These are phyloP conservation scores for Harpagus bidentatus DNA, from an alignment of 2,113 vertebrate genomes.

Conservation along the genomic window DNA sequence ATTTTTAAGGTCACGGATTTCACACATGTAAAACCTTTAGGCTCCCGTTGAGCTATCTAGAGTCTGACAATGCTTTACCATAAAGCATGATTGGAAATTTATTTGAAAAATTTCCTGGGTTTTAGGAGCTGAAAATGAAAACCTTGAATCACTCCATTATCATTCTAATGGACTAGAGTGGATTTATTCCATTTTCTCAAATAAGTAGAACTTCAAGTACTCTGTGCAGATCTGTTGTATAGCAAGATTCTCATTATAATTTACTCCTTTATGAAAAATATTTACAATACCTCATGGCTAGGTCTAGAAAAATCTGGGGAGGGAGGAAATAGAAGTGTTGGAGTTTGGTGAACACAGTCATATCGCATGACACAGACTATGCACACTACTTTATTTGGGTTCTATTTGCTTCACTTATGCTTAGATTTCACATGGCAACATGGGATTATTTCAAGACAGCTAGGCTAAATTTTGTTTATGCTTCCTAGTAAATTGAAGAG, in stretches of 20 bases:
- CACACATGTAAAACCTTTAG: not conserved
- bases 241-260: not conserved
- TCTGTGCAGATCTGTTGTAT: not conserved
- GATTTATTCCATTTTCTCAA: not conserved
- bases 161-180: not conserved
- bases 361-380: not conserved
- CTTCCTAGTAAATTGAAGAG: not conserved
- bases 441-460: not conserved
- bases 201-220: not conserved
- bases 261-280: not conserved
- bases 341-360: not conserved
- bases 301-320: not conserved
- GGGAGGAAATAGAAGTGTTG: not conserved
- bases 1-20: conserved; percentile 34
- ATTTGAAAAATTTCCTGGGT: not conserved
- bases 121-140: not conserved
- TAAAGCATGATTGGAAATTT: not conserved
- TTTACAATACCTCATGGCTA: not conserved
- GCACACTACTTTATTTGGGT: not conserved
- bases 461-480: not conserved
- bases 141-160: not conserved
- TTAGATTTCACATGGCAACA: not conserved
- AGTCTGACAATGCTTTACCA: not conserved
- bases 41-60: not conserved
- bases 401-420: not conserved